Evolutionary conservation across 2,888 invertebrate species (phyloP).

Genomic region (Norana najaformis): DNA sequence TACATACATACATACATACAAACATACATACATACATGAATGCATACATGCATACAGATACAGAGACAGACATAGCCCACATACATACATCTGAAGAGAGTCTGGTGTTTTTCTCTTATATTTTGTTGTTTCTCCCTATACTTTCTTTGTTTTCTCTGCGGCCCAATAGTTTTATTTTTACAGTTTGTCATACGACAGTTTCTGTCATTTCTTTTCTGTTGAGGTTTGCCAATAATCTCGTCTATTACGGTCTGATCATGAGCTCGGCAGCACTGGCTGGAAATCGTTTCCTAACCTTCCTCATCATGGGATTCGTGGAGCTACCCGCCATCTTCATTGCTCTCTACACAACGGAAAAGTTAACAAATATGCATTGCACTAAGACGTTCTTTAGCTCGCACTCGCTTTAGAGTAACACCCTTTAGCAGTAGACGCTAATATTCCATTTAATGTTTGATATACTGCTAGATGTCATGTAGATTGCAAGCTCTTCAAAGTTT

Average conservation of each 20-base stretch:
- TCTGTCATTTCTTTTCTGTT: neutral
- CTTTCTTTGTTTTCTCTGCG: neutral
- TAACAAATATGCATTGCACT: neutral
- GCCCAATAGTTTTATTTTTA: too few species aligned
- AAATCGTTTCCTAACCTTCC: conserved; percentile 52
- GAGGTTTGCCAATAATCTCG: conserved; percentile 51
- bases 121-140: neutral
- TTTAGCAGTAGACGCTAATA: neutral
- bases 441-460: too few species aligned
- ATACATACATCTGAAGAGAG: neutral
- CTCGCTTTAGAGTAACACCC: neutral
- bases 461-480: too few species aligned
- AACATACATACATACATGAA: too few species aligned
- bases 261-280: conserved; percentile 50
- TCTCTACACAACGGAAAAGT: conserved; percentile 25
- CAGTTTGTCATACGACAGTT: too few species aligned
- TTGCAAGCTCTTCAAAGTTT: too few species aligned
- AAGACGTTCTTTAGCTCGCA: neutral
- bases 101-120: neutral
- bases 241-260: conserved; percentile 52
- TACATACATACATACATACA: too few species aligned
- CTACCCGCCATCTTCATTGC: conserved; percentile 45
- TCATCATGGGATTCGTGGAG: conserved; percentile 50
- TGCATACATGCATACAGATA: neutral
- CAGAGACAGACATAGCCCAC: neutral